These are phyloP conservation scores for Indicator indicator DNA, from an alignment of 2,113 vertebrate species.

Conservation along the genomic window DNA sequence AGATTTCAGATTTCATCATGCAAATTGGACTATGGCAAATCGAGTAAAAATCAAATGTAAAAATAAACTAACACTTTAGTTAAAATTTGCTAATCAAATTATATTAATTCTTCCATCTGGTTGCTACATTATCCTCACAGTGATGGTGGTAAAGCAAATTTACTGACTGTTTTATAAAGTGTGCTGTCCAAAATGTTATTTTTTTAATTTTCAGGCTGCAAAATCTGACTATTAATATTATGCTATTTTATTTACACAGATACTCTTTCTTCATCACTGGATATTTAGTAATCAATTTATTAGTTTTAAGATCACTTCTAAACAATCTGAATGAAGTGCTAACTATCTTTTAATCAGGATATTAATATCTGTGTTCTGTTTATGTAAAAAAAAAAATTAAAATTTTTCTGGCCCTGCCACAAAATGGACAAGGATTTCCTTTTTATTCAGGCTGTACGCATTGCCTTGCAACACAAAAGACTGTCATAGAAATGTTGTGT, in stretches of 20 bases:
- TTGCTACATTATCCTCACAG: constrained; percentile 62
- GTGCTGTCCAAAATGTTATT: constrained; percentile 26
- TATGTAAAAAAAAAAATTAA: constrained; percentile 25
- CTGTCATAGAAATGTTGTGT: neutral
- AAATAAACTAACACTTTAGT: constrained; percentile 62
- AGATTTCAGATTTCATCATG: constrained; percentile 62
- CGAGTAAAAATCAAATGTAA: constrained; percentile 63
- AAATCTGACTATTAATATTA: constrained; percentile 49
- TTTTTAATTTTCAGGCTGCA: constrained; percentile 50
- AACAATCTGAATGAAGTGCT: neutral
- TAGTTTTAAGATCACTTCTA: constrained; percentile 26
- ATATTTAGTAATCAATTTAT: neutral
- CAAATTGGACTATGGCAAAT: constrained; percentile 38
- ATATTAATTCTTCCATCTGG: constrained; percentile 66
- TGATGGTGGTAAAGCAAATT: constrained; percentile 55
- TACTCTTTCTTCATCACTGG: constrained; percentile 9
- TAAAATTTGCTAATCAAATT: constrained; percentile 74
- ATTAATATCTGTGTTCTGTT: neutral
- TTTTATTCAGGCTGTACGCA: neutral
- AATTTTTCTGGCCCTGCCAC: neutral
- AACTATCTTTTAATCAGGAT: constrained; percentile 38
- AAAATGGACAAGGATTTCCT: neutral
- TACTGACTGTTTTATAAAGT: constrained; percentile 65
- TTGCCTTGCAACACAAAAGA: neutral
- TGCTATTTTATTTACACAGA: constrained; percentile 48